These are phyloP conservation scores for Ataeniobius toweri DNA, from an alignment of 2,797 vertebrate genomes.

Conservation along the genomic window DNA sequence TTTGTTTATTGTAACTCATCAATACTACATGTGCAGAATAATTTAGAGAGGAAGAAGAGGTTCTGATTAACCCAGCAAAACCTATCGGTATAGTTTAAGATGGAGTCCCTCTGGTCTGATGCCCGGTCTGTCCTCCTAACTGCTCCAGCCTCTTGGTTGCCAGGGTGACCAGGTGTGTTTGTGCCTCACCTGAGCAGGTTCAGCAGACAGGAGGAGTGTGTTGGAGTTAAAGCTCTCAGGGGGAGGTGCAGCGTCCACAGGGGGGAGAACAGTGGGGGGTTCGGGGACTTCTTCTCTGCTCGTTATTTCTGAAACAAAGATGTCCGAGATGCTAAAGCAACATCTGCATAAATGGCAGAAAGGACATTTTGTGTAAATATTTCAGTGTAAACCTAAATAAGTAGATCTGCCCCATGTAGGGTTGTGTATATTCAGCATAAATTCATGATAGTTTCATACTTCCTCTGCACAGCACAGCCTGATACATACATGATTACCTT, in stretches of 20 bases:
- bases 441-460: neutral
- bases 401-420: neutral
- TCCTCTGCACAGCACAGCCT: constrained; percentile 68
- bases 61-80: no score
- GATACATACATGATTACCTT: constrained; percentile 97
- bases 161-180: constrained; percentile 6
- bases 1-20: no score
- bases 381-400: neutral
- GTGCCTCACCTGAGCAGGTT: constrained; percentile 46
- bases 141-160: neutral
- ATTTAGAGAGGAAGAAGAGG: no score
- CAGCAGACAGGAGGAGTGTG: constrained; percentile 35
- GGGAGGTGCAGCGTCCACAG: constrained; percentile 80
- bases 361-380: neutral
- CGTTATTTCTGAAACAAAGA: constrained; percentile 82
- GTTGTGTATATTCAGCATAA: neutral
- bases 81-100: no score
- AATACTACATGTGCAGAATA: no score
- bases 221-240: constrained; percentile 74
- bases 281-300: constrained; percentile 82
- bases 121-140: neutral
- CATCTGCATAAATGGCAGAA: neutral
- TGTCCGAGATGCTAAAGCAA: neutral
- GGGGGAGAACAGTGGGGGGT: constrained; percentile 76
- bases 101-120: no score